Conservation (phyloP, 2,888 invertebrate genomes). For the Neoitamus cyanurus region DNA sequence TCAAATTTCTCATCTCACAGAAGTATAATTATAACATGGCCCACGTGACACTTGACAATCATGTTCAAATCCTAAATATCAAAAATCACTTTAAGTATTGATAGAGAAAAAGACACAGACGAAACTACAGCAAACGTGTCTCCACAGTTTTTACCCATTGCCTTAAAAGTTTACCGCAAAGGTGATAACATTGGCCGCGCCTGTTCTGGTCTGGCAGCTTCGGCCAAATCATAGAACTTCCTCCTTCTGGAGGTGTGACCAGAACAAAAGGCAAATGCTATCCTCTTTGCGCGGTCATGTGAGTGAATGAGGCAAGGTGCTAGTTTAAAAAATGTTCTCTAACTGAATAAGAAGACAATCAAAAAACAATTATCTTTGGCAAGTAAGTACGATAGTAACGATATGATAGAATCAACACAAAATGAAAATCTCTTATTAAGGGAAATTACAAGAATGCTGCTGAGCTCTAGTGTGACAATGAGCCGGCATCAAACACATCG, state of each 20-base stretch:
- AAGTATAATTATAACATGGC: constrained; percentile 52
- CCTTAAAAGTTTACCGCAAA: neutral
- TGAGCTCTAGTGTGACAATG: constrained; percentile 35
- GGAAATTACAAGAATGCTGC: constrained; percentile 47
- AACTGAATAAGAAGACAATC: neutral
- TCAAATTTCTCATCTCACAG: neutral
- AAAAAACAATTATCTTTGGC: neutral
- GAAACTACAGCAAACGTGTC: constrained; percentile 25
- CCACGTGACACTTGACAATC: constrained; percentile 53
- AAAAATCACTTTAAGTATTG: constrained; percentile 40
- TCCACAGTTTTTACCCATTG: neutral
- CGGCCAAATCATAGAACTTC: neutral
- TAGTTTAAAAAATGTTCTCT: neutral
- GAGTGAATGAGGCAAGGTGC: neutral
- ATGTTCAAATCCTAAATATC: constrained; percentile 50
- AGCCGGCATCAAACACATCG: constrained; percentile 26
- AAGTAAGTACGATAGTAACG: neutral
- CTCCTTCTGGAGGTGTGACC: neutral
- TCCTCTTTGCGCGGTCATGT: neutral
- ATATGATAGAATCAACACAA: constrained; percentile 11
- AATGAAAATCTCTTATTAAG: constrained; percentile 20
- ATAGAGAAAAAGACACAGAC: constrained; percentile 36
- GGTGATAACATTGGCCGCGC: constrained; percentile 1
- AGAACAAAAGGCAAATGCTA: neutral
- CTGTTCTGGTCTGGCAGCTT: neutral